Evolutionary conservation across 2,797 vertebrate genomes (phyloP).

Genomic region (Sebastes kiyomatsui): DNA sequence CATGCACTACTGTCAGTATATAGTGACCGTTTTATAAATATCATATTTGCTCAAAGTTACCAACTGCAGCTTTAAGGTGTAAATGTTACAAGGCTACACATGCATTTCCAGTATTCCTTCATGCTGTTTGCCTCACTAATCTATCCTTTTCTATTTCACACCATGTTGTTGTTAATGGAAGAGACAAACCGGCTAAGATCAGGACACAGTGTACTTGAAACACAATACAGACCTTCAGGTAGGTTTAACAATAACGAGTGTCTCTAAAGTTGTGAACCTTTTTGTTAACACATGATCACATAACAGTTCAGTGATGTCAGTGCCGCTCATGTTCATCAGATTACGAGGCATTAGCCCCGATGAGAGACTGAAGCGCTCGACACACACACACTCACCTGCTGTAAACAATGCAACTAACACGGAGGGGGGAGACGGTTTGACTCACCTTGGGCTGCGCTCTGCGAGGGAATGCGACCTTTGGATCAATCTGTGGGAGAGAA

Average conservation of each 20-base stretch:
- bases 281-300: conserved; percentile 38
- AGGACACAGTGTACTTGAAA: conserved; percentile 16
- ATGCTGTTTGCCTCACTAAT: neutral
- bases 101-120: neutral
- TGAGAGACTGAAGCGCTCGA: conserved; percentile 26
- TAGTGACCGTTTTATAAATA: neutral
- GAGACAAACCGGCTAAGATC: neutral
- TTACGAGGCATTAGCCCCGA: conserved; percentile 58
- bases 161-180: neutral
- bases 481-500: conserved; percentile 91
- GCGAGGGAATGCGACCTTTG: conserved; percentile 98
- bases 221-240: conserved; percentile 1
- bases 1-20: neutral
- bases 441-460: conserved; percentile 99
- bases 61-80: neutral
- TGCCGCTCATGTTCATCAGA: conserved; percentile 56
- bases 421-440: conserved; percentile 7
- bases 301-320: conserved; percentile 48
- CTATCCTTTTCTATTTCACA: neutral
- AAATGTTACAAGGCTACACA: neutral
- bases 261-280: conserved; percentile 39
- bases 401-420: conserved; percentile 25
- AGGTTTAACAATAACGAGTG: conserved; percentile 1
- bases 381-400: conserved; percentile 6
- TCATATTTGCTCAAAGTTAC: neutral